Conservation (phyloP, 30 jellyfish, hydroid and myxozoan genomes). For the Nemopilema nomurai region DNA sequence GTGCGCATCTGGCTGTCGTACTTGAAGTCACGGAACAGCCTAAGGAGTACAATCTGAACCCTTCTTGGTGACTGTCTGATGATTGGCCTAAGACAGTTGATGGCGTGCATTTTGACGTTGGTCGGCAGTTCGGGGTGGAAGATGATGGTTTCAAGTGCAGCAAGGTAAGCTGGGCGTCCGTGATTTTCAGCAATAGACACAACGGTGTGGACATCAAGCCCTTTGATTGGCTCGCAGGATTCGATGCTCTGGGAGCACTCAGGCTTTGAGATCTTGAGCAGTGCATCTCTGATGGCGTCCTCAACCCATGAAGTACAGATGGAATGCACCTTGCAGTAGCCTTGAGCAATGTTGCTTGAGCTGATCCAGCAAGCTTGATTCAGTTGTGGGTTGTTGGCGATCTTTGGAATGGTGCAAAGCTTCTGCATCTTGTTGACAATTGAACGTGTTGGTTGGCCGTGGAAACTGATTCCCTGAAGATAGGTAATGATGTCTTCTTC, state of each 20-base stretch:
- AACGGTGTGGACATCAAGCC: conserved; percentile 29
- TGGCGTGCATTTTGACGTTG: conserved; percentile 43
- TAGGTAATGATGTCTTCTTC: conserved; percentile 26
- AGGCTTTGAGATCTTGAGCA: conserved; percentile 32
- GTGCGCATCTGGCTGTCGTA: conserved; percentile 59
- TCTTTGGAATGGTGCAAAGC: conserved; percentile 40
- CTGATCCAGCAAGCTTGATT: conserved; percentile 60
- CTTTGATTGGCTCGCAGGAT: conserved; percentile 45
- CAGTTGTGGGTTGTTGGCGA: conserved; percentile 32
- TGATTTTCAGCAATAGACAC: conserved; percentile 59
- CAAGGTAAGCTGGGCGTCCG: conserved; percentile 59
- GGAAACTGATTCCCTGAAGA: conserved; percentile 47
- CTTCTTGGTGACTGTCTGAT: conserved; percentile 49
- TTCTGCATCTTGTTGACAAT: conserved; percentile 42
- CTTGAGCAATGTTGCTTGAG: conserved; percentile 65
- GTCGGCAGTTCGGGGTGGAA: conserved; percentile 30
- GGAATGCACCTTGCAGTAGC: conserved; percentile 31
- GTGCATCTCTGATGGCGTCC: conserved; percentile 27
- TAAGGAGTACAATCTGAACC: conserved; percentile 30
- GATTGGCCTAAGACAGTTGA: conserved; percentile 48
- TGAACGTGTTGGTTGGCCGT: conserved; percentile 57
- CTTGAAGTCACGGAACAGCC: conserved; percentile 56
- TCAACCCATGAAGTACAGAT: conserved; percentile 68
- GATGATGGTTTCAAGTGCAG: conserved; percentile 48
- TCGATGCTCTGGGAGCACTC: conserved; percentile 16